These are phyloP conservation scores for Nomada flava DNA, from an alignment of 2,888 invertebrate species.

Conservation along the genomic window DNA sequence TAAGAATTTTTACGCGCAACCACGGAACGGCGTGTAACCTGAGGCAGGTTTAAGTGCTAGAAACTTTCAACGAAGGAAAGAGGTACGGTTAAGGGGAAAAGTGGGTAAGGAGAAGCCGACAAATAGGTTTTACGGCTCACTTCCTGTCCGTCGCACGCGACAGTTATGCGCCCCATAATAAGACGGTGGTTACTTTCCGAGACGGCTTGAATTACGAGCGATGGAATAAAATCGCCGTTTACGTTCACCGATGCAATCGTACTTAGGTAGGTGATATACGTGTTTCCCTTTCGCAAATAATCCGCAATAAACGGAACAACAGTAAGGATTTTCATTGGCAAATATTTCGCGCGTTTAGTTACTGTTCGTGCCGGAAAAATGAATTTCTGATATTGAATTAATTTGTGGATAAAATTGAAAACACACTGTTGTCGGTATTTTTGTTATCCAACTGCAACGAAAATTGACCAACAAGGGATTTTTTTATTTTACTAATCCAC, in stretches of 20 bases:
- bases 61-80: slow-evolving; percentile 45
- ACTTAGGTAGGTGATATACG: not conserved
- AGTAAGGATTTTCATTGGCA: too few relatives aligned
- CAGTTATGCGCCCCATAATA: slow-evolving; percentile 64
- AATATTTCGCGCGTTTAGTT: too few relatives aligned
- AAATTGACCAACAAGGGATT: too few relatives aligned
- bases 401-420: too few relatives aligned
- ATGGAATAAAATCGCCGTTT: slow-evolving; percentile 36
- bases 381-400: too few relatives aligned
- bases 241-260: not conserved
- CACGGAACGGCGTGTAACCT: slow-evolving; percentile 10
- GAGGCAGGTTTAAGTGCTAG: slow-evolving; percentile 27
- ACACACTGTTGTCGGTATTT: too few relatives aligned
- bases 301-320: too few relatives aligned
- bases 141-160: slow-evolving; percentile 73
- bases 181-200: slow-evolving; percentile 57
- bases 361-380: too few relatives aligned
- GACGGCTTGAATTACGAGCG: slow-evolving; percentile 34
- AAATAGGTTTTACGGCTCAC: slow-evolving; percentile 76
- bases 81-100: slow-evolving; percentile 47
- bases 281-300: too few relatives aligned
- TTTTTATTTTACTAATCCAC: not conserved
- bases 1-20: slow-evolving; percentile 1
- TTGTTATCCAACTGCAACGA: too few relatives aligned
- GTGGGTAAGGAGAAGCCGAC: slow-evolving; percentile 67